Base-by-base conservation (phyloP, 2,797 vertebrate species). In the Luscinia luscinia region DNA sequence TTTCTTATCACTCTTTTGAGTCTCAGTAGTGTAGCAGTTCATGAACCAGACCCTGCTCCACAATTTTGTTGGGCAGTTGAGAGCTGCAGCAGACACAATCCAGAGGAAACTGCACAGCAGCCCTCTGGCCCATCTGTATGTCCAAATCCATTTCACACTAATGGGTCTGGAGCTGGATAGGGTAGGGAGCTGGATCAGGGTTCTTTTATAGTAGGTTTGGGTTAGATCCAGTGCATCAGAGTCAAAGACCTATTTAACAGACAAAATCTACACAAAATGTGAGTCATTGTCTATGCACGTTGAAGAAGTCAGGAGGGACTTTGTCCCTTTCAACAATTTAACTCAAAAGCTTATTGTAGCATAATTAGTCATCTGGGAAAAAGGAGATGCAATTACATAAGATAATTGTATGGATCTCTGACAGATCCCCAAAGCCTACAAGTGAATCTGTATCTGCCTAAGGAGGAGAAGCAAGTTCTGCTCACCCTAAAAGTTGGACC, bases 381-480 rank as follows among this genome's bases (percentile, higher is more conserved):
- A 87, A 82, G 52, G 23, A 78, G 28, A 4, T 69, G 28, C 7
- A 70, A 61, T 75, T 78, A 62, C 26, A 12, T 51, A 63, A 66
- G 41, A 54, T 14, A 69, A 84, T 64, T 61, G 57, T 5, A 55
- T 20, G 70, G 24, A 27, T 55, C 38, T 68, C 36, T 73, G 48
- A 66, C 28, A 79, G 63, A 62, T 41, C 18, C 32, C 23, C 9
- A 34, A 17, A 1, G 3, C 27, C 20, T 43, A 23, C 0, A 0
- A 2, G 1, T 46, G 54, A 54, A 54, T 55, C 21, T 12, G 5
- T 64, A 24, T 27, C 11, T 0, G 0, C 7, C 18, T 38, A 55
- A 61, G 38, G 7, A 84, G 51, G 3, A 69, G 41, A 67, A 86
- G 58, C 0, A 59, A 82, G 22, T 21, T 23, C 26, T 63, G 14